Percentiles rank a stretch among this genome's conserved stretches.
These are phyloP conservation scores for Furcula furcula DNA, from an alignment of 2,888 invertebrate species.

Conservation along the genomic window DNA sequence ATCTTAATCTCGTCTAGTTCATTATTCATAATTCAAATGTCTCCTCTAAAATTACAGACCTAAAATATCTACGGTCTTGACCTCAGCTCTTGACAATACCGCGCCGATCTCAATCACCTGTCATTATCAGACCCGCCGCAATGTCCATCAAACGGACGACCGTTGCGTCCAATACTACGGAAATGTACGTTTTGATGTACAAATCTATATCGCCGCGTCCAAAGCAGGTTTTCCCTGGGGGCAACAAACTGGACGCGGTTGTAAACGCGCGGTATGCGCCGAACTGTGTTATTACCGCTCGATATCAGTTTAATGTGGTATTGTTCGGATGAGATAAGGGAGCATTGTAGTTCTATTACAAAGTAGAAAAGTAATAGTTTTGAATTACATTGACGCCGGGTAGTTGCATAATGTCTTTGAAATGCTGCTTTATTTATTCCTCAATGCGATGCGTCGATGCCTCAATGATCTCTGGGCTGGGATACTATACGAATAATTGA, in stretches of 20 bases:
- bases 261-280: conserved; percentile 7
- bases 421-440: no score
- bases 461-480: no score
- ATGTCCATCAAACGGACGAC: background rate
- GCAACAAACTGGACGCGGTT: conserved; percentile 37
- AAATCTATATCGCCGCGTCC: conserved; percentile 53
- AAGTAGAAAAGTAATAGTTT: no score
- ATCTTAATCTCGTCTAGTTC: no score
- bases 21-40: no score
- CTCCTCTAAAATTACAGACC: background rate
- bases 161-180: background rate
- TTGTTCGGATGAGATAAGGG: conserved; percentile 15
- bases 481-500: no score
- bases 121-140: background rate
- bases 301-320: conserved; percentile 8
- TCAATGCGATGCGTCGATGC: no score
- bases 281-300: conserved; percentile 2
- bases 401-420: no score
- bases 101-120: background rate
- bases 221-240: conserved; percentile 49
- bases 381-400: no score
- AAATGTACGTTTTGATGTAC: conserved; percentile 33
- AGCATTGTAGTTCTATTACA: conserved; percentile 5
- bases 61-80: background rate
- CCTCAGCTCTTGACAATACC: background rate